Evolutionary conservation across 2,797 vertebrate genomes (phyloP).

Genomic region (Philypnodon macrostomus): DNA sequence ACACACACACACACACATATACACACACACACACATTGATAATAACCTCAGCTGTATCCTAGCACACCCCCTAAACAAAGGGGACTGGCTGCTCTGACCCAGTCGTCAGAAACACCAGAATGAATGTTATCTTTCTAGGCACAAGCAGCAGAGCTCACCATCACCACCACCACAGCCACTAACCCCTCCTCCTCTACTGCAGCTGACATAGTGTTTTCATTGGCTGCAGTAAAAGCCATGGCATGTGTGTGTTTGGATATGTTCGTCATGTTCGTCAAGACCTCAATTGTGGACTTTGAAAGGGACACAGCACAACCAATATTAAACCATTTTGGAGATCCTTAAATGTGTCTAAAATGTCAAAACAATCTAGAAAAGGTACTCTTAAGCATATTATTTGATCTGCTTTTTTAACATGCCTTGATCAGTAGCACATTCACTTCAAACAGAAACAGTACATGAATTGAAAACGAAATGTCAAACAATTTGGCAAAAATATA

Average conservation of each 20-base stretch:
- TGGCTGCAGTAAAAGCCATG: constrained; percentile 61
- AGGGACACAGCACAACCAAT: constrained; percentile 1
- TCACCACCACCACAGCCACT: constrained; percentile 42
- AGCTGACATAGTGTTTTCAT: constrained; percentile 57
- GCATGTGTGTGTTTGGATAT: constrained; percentile 25
- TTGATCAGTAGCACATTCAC: too few species aligned
- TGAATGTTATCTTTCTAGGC: constrained; percentile 71
- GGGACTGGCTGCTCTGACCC: too few species aligned
- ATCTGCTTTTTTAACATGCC: too few species aligned
- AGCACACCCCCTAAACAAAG: constrained; percentile 48
- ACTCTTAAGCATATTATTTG: too few species aligned
- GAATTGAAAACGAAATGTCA: too few species aligned
- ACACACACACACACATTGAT: constrained; percentile 28
- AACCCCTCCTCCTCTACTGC: constrained; percentile 61
- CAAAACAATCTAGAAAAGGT: too few species aligned
- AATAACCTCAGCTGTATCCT: constrained; percentile 64
- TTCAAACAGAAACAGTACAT: too few species aligned
- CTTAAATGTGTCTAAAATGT: too few species aligned
- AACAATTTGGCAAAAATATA: too few species aligned
- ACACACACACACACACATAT: constrained; percentile 44
- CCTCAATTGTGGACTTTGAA: neutral
- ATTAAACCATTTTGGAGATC: too few species aligned
- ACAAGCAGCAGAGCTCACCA: too few species aligned
- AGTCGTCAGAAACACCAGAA: too few species aligned
- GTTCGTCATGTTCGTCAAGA: constrained; percentile 4